Percentiles rank a stretch among this genome's conserved stretches.
phyloP scores from a whole-genome alignment of 1,140 invertebrate species.

The Bombus impatiens region DNA sequence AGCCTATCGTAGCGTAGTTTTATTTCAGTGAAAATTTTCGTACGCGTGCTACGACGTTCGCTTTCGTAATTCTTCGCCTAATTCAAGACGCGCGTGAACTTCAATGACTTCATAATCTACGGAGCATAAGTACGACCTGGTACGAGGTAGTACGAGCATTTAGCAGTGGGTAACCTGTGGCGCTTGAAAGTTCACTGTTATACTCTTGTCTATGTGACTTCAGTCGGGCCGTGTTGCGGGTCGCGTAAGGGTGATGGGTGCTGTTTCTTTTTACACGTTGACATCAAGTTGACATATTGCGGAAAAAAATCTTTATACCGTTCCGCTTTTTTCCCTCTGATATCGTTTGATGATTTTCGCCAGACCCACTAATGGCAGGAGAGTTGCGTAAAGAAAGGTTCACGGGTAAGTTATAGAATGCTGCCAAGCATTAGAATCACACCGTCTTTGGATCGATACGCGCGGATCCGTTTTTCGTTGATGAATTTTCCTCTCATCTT shows the following conservation, averaged over 20 bases:
- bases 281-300: constrained; percentile 44
- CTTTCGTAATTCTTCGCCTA: constrained; percentile 11
- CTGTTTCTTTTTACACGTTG: not conserved
- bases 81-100: constrained; percentile 17
- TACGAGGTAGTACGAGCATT: constrained; percentile 42
- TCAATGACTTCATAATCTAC: constrained; percentile 41
- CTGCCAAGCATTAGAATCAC: constrained; percentile 15
- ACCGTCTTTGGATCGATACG: constrained; percentile 34
- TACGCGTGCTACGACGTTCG: not conserved
- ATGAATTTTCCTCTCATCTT: constrained; percentile 3
- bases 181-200: constrained; percentile 46
- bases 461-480: not conserved
- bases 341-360: constrained; percentile 25
- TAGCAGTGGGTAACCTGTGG: constrained; percentile 47
- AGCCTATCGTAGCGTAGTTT: not conserved
- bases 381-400: constrained; percentile 35
- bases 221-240: constrained; percentile 31
- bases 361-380: constrained; percentile 40
- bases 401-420: constrained; percentile 36
- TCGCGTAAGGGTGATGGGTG: constrained; percentile 28
- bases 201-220: constrained; percentile 1
- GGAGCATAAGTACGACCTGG: constrained; percentile 37
- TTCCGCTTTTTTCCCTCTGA: constrained; percentile 5
- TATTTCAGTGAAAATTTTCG: not conserved
- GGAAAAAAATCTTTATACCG: not conserved